Percentiles rank a stretch among this genome's conserved stretches.
phyloP scores from a whole-genome alignment of 1,140 invertebrate species.

The Calephelis virginiensis region DNA sequence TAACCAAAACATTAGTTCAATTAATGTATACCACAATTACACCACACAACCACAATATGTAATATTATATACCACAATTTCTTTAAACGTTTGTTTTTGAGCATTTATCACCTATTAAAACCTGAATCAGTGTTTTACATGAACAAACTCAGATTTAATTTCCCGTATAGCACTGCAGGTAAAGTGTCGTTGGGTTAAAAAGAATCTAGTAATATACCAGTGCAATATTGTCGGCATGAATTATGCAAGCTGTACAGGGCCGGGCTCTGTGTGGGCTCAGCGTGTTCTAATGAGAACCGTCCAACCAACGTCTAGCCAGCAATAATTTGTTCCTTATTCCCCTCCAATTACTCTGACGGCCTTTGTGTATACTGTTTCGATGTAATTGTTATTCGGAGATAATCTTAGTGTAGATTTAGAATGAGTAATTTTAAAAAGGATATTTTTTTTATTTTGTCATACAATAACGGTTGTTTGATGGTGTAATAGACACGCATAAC shows the following conservation, averaged over 20 bases:
- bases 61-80: too few relatives aligned
- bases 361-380: conserved; percentile 21
- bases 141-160: conserved; percentile 7
- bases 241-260: conserved; percentile 58
- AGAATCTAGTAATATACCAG: conserved; percentile 31
- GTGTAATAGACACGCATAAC: too few relatives aligned
- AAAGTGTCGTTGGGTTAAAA: conserved; percentile 8
- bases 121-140: neutral
- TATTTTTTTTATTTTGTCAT: too few relatives aligned
- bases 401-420: too few relatives aligned
- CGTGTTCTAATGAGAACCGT: conserved; percentile 61
- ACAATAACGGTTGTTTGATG: too few relatives aligned
- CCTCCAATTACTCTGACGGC: conserved; percentile 52
- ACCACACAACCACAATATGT: too few relatives aligned
- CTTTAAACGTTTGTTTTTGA: too few relatives aligned
- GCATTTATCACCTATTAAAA: too few relatives aligned
- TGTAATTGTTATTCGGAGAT: neutral
- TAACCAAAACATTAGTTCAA: too few relatives aligned
- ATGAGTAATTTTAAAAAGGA: too few relatives aligned
- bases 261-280: conserved; percentile 44
- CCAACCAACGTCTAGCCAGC: conserved; percentile 52
- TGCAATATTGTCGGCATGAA: conserved; percentile 72
- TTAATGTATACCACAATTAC: too few relatives aligned
- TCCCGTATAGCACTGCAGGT: conserved; percentile 5
- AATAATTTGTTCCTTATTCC: conserved; percentile 70